Base-by-base conservation (phyloP, 1,140 invertebrate species). In the Drosophila kohkoa region DNA sequence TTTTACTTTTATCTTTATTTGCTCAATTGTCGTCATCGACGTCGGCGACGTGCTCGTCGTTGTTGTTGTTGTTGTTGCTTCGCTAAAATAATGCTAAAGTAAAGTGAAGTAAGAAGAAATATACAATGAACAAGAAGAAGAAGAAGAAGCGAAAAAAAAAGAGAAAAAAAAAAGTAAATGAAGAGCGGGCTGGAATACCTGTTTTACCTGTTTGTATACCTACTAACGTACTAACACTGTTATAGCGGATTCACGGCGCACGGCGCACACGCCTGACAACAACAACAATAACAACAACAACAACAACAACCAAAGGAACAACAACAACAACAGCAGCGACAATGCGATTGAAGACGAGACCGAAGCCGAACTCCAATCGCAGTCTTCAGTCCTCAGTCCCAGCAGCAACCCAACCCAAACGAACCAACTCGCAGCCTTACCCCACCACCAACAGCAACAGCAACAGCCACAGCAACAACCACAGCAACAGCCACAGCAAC, bases 191-290 rank as follows among this genome's bases (percentile, higher is more conserved):
- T 25, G 20, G 72, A 91, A 85, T 91, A 92, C 91, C 91, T 90
- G 91, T 92, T 92, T 92, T 92, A 92, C 91, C 91, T 92, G 91
- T 92, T 92, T 89, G 74, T 91, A 79, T 92, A 92, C 91, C 91
- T 92, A 92, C 90, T 92, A 92, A 92, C 91, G 90, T 92, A 92
- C 91, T 92, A 92, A 92, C 91, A 92, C 85, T 92, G 90, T 92
- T 92, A 92, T 92, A 92, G 91, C 90, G 91, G 91, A 90, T 90
- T 81, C 86, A 90, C 80, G 63, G 85, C 83, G 81, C 75, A 78
- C 66, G 64, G 81, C 73, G 77, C 81, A 85, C 77, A 89, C 85
- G 83, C 85, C 83, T 81, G 58, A 74, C 63, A 59, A 62, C 55
- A 7, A 52, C 38, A 62, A 74, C 63, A 59, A 62, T 49, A 7